Evolutionary conservation across 1,140 invertebrate genomes (phyloP).

Genomic region (Rhynchophorus ferrugineus): DNA sequence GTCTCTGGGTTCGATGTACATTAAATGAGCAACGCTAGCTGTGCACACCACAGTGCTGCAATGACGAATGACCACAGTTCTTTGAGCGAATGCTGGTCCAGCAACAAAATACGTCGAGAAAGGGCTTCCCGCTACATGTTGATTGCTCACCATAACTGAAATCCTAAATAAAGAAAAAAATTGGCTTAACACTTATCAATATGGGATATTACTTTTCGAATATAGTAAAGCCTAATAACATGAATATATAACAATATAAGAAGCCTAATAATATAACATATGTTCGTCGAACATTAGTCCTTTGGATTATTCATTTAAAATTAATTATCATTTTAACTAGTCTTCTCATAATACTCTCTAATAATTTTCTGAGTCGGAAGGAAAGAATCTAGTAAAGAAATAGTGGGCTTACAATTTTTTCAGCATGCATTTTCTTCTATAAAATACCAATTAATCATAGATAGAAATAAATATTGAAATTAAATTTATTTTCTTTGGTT

Average conservation of each 20-base stretch:
- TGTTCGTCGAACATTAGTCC: too few species aligned
- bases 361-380: not conserved
- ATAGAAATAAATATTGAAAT: too few species aligned
- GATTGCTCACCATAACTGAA: slow-evolving; percentile 69
- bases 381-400: not conserved
- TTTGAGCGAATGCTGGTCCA: slow-evolving; percentile 74
- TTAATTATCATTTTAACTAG: too few species aligned
- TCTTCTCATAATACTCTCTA: not conserved
- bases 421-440: too few species aligned
- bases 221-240: too few species aligned
- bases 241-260: too few species aligned
- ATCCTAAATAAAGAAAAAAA: slow-evolving; percentile 45
- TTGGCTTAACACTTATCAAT: too few species aligned
- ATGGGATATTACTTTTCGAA: too few species aligned
- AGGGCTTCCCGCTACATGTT: slow-evolving; percentile 53
- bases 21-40: slow-evolving; percentile 63
- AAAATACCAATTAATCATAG: too few species aligned
- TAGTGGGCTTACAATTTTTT: not conserved
- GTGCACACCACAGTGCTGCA: slow-evolving; percentile 82
- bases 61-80: slow-evolving; percentile 78
- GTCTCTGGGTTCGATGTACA: slow-evolving; percentile 82
- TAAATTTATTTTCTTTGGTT: too few species aligned
- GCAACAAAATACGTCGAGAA: slow-evolving; percentile 51
- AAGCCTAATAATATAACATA: too few species aligned
- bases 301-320: too few species aligned